Percentiles rank a stretch among this genome's conserved stretches.
phyloP scores from a whole-genome alignment of 2,797 vertebrate genomes.

The Alectoris magna region DNA sequence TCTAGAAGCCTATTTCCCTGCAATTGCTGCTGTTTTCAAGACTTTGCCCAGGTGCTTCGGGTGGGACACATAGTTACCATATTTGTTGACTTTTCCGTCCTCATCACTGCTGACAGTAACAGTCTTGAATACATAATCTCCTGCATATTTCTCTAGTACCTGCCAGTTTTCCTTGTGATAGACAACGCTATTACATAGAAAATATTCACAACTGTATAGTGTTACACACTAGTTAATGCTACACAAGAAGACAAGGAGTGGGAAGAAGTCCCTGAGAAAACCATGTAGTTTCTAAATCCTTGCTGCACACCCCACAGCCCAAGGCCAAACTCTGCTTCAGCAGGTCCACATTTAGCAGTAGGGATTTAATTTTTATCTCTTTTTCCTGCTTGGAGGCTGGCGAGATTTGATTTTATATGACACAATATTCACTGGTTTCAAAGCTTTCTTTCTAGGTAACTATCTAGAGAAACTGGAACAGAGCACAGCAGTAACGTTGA shows the following conservation, averaged over 20 bases:
- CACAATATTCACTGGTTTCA: background rate
- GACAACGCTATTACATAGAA: background rate
- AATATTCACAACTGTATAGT: background rate
- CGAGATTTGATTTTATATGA: background rate
- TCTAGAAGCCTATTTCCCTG: background rate
- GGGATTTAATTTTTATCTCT: background rate
- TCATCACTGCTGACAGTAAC: background rate
- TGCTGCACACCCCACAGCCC: background rate
- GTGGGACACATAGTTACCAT: background rate
- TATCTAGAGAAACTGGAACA: background rate
- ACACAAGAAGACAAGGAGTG: background rate
- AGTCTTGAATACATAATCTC: background rate
- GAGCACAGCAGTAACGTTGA: background rate
- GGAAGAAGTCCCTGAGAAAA: background rate
- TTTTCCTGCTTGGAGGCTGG: background rate
- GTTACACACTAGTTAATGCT: background rate
- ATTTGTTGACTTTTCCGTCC: background rate
- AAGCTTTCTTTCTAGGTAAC: background rate
- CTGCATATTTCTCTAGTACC: background rate
- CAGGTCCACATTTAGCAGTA: background rate
- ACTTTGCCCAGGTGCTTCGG: background rate
- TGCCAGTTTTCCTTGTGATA: background rate
- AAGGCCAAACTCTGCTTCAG: background rate
- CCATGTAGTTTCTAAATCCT: background rate
- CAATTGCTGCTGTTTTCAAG: background rate